phyloP scores from a whole-genome alignment of 2,888 invertebrate genomes.

The Lasioglossum lativentre region DNA sequence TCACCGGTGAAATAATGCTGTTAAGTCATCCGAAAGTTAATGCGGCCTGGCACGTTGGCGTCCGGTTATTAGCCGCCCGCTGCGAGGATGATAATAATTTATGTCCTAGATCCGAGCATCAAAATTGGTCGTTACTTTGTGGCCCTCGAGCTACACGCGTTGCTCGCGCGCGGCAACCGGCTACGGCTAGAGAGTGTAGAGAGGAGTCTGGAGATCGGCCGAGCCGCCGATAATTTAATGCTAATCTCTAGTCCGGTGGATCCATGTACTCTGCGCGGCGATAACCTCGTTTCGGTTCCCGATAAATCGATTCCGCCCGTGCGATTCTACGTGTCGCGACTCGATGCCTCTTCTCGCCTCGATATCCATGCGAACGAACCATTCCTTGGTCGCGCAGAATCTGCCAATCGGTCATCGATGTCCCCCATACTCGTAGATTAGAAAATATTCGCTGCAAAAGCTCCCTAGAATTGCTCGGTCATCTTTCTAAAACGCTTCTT shows the following conservation, averaged over 20 bases:
- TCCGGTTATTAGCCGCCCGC: conserved; percentile 58
- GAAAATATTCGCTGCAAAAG: not conserved
- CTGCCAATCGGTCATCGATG: too few relatives aligned
- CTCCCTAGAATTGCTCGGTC: not conserved
- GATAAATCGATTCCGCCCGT: conserved; percentile 5
- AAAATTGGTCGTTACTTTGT: conserved; percentile 55
- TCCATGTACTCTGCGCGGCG: not conserved
- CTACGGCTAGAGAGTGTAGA: not conserved
- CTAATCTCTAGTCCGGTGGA: not conserved
- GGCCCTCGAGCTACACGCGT: not conserved
- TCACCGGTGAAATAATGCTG: conserved; percentile 55
- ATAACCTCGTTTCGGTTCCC: conserved; percentile 23
- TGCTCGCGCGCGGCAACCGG: conserved; percentile 3
- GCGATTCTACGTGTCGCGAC: not conserved
- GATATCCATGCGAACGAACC: not conserved
- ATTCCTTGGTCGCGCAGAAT: too few relatives aligned
- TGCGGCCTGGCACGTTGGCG: conserved; percentile 54
- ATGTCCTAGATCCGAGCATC: conserved; percentile 55
- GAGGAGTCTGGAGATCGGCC: not conserved
- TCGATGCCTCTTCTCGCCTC: not conserved
- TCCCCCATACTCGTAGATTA: too few relatives aligned
- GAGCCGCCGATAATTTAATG: conserved; percentile 6
- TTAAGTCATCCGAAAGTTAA: conserved; percentile 62
- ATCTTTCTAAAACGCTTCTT: too few relatives aligned
- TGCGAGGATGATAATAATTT: conserved; percentile 61